Percentiles rank a stretch among this genome's conserved stretches.
These are phyloP conservation scores for Oceanites oceanicus DNA, from an alignment of 2,113 vertebrate genomes.

Conservation along the genomic window DNA sequence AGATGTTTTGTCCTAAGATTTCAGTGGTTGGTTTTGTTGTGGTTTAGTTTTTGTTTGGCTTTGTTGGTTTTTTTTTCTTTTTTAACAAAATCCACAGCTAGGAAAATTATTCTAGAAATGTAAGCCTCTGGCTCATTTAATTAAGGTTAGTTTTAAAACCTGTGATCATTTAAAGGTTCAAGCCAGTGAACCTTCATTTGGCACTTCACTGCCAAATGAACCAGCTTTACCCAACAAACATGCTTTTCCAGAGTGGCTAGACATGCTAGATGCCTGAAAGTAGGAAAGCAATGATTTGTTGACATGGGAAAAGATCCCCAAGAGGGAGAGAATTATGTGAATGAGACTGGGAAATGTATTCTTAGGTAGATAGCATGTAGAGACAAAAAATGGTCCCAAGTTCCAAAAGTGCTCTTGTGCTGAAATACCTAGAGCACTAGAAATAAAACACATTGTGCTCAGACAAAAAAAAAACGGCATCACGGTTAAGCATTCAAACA, in stretches of 20 bases:
- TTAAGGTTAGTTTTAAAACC: conserved; percentile 8
- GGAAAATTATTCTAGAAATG: conserved; percentile 6
- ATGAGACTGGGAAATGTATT: background rate
- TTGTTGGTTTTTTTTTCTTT: background rate
- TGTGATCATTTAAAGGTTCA: background rate
- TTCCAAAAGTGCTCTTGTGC: background rate
- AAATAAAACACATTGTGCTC: background rate
- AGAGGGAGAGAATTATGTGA: background rate
- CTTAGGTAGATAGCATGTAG: background rate
- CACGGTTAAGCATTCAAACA: background rate
- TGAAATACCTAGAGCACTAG: background rate
- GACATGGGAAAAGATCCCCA: conserved; percentile 10
- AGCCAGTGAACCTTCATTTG: no score
- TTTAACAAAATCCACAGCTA: background rate
- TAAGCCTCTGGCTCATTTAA: conserved; percentile 29
- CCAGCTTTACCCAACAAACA: conserved; percentile 15
- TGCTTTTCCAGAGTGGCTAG: conserved; percentile 22
- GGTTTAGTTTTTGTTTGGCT: background rate
- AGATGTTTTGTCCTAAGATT: background rate
- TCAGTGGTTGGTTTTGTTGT: background rate
- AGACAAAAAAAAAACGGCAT: background rate
- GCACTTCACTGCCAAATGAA: background rate
- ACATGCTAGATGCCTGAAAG: background rate
- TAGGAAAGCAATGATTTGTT: background rate
- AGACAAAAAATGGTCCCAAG: background rate